Evolutionary conservation across 2,797 vertebrate genomes (phyloP).

Genomic region (Syngnathus acus): DNA sequence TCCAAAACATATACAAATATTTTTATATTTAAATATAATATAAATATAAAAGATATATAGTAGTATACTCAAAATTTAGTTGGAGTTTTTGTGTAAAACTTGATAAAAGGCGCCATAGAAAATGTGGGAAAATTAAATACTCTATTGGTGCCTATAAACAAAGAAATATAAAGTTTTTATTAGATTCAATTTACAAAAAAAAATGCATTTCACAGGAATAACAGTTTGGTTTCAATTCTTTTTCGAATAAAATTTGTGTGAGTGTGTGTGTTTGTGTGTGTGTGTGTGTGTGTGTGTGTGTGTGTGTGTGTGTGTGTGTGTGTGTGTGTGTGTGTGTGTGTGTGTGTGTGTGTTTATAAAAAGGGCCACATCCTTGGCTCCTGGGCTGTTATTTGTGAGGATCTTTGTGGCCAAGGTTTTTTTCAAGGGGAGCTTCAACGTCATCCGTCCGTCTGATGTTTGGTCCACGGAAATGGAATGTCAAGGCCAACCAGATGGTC

Average conservation of each 20-base stretch:
- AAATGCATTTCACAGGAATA: too few relatives aligned
- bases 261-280: neutral
- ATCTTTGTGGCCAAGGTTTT: slow-evolving; percentile 42
- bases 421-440: slow-evolving; percentile 41
- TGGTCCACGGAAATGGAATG: slow-evolving; percentile 36
- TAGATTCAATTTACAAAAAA: too few relatives aligned
- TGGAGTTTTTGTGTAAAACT: neutral
- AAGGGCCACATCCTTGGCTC: slow-evolving; percentile 31
- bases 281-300: slow-evolving; percentile 17
- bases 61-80: too few relatives aligned
- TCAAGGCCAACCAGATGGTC: slow-evolving; percentile 53
- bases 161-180: neutral
- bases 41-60: too few relatives aligned
- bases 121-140: neutral
- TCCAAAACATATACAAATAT: too few relatives aligned
- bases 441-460: slow-evolving; percentile 46
- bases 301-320: slow-evolving; percentile 5
- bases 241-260: neutral
- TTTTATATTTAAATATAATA: too few relatives aligned
- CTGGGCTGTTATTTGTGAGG: slow-evolving; percentile 30
- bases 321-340: slow-evolving; percentile 10
- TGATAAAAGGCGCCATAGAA: neutral
- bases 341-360: slow-evolving; percentile 12
- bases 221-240: too few relatives aligned
- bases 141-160: neutral